Conservation (phyloP, 1,140 invertebrate species). For the Drosophila repleta region DNA sequence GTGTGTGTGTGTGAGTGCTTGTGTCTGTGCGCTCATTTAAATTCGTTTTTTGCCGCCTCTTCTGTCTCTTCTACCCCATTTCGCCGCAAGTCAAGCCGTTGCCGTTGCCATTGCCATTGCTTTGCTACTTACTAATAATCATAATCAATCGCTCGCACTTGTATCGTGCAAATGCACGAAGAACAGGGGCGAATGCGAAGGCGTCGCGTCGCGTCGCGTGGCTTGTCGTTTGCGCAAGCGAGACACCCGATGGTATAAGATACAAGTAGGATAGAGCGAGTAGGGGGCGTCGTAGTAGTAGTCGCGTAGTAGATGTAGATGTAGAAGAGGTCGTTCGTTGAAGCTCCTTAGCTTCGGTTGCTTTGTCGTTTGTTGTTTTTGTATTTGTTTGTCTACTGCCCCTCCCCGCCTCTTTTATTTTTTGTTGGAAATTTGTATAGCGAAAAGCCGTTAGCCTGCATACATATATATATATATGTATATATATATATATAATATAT, state of each 20-base stretch:
- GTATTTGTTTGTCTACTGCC: conserved; percentile 65
- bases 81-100: conserved; percentile 51
- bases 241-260: conserved; percentile 22
- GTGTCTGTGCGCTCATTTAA: conserved; percentile 59
- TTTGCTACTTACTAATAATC: conserved; percentile 76
- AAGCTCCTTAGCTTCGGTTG: conserved; percentile 62
- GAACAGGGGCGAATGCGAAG: conserved; percentile 22
- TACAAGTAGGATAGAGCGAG: conserved; percentile 13
- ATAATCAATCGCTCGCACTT: conserved; percentile 82
- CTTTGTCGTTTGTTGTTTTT: conserved; percentile 78
- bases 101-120: conserved; percentile 22
- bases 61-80: conserved; percentile 41
- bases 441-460: conserved; percentile 63
- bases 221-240: conserved; percentile 37
- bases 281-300: conserved; percentile 9
- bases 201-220: conserved; percentile 22
- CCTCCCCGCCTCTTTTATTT: conserved; percentile 40
- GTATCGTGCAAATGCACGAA: conserved; percentile 63
- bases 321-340: conserved; percentile 43
- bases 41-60: conserved; percentile 72
- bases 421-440: conserved; percentile 40
- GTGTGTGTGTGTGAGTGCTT: too few relatives aligned
- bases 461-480: conserved; percentile 55
- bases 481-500: conserved; percentile 34
- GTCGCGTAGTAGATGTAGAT: too few relatives aligned